Base-by-base conservation (phyloP, 2,888 invertebrate genomes). In the Thymelicus sylvestris region DNA sequence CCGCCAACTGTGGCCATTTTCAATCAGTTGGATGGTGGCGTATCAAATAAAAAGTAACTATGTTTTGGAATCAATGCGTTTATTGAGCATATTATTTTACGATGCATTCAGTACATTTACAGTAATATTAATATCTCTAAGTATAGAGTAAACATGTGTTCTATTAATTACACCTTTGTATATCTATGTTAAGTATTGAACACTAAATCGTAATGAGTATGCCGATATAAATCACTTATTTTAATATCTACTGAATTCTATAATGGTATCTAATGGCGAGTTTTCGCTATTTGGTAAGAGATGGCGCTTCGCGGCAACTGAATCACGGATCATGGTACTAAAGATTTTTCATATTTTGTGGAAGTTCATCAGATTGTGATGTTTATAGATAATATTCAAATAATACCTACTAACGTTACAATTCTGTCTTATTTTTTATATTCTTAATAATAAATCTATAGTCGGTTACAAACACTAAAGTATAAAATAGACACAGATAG, bases 71-170 rank as follows among this genome's bases (percentile, higher is more conserved):
- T 66, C 24, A 66, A 57, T 66, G 66, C 24, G 41, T 66, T 66
- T 66, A 59, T 74, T 71, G 74, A 76, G 72, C 73, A 63, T 64
- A 74, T 74, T 74, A 73, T 52, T 52, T 55, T 55, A 55, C 8
- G 19, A 55, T 75, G 47, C 73, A 69, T 73, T 68, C 72, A 66
- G 72, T 75, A 76, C 74, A 74, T 75, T 72, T 75, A 74, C 73
- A 74, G 63, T 70, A 31, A 41, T 67, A 44, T 44, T 44, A 52
- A 55, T 55, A 55, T 24, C 64, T 73, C 50, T 72, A 71, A 61
- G 41, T 71, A 69, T 67, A 68, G 74, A 67, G 70, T 75, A 74
- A 72, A 74, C 71, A 73, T 73, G 71, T 68, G 15, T 41, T 15
- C 44, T 66, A 66, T 66, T 2, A 24, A 24, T 66, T 66, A 66